Evolutionary conservation across 2,113 vertebrate genomes (phyloP).

Genomic region (Heterotilapia buettikoferi): DNA sequence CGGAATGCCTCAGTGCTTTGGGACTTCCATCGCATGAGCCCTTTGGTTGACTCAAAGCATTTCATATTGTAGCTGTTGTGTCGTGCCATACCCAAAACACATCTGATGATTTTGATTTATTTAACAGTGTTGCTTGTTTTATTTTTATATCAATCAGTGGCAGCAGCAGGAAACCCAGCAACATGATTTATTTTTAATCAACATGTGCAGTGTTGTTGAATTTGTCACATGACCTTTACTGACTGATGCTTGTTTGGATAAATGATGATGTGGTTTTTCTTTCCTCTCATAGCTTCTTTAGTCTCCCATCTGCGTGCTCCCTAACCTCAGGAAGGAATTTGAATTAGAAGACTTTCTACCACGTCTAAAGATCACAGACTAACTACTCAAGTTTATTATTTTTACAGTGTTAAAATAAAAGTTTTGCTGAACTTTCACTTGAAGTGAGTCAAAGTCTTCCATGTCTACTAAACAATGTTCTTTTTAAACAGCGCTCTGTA

Average conservation of each 20-base stretch:
- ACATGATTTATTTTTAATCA: background rate
- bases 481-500: slow-evolving; percentile 22
- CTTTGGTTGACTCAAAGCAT: slow-evolving; percentile 1
- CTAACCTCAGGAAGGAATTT: slow-evolving; percentile 81
- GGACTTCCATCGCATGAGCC: background rate
- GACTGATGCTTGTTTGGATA: background rate
- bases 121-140: background rate
- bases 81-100: background rate
- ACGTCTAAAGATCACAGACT: slow-evolving; percentile 43
- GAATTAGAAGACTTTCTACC: slow-evolving; percentile 82
- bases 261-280: slow-evolving; percentile 67
- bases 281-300: slow-evolving; percentile 83
- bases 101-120: background rate
- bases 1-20: background rate
- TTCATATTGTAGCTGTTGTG: background rate
- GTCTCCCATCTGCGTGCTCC: slow-evolving; percentile 81
- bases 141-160: background rate
- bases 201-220: background rate
- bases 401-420: slow-evolving; percentile 43
- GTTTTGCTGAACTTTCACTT: slow-evolving; percentile 36
- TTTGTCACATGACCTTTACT: background rate
- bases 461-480: slow-evolving; percentile 16
- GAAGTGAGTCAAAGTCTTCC: slow-evolving; percentile 32
- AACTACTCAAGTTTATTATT: slow-evolving; percentile 46
- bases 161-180: background rate